Percentiles rank a stretch among this genome's conserved stretches.
Conservation (phyloP, 2,888 invertebrate species). For the Pegoplata infirma region DNA sequence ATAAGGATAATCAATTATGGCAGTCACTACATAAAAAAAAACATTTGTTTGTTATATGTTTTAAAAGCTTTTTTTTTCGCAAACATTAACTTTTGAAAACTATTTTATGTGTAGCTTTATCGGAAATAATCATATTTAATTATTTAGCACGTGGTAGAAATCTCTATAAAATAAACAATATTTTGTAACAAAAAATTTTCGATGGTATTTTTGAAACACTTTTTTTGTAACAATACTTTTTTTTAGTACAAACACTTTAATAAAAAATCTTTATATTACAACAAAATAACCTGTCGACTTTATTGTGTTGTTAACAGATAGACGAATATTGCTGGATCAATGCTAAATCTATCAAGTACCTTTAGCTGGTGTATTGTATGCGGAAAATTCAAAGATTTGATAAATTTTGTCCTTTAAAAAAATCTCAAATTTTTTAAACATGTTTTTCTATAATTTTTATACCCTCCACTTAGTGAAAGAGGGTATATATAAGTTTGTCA, state of each 20-base stretch:
- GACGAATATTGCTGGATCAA: too few species aligned
- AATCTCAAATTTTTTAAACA: too few species aligned
- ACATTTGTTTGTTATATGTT: not conserved
- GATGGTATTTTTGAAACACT: conserved; percentile 2
- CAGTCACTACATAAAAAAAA: not conserved
- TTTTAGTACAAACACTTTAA: not conserved
- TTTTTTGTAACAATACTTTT: not conserved
- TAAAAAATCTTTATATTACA: not conserved
- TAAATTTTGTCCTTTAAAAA: too few species aligned
- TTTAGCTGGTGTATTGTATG: too few species aligned
- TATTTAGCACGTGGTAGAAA: conserved; percentile 14
- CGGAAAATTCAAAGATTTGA: too few species aligned
- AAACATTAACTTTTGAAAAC: not conserved
- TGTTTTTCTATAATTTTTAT: too few species aligned
- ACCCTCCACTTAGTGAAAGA: too few species aligned
- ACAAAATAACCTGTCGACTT: too few species aligned
- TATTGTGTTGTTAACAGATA: too few species aligned
- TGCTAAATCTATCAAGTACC: too few species aligned
- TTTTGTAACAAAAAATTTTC: not conserved
- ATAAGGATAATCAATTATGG: not conserved
- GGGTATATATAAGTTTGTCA: too few species aligned
- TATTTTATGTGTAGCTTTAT: conserved; percentile 4
- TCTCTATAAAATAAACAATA: conserved; percentile 18
- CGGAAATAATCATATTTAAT: not conserved
- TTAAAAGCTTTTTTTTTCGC: not conserved